phyloP scores from a whole-genome alignment of 2,113 vertebrate genomes.

The Ceratotherium simum region DNA sequence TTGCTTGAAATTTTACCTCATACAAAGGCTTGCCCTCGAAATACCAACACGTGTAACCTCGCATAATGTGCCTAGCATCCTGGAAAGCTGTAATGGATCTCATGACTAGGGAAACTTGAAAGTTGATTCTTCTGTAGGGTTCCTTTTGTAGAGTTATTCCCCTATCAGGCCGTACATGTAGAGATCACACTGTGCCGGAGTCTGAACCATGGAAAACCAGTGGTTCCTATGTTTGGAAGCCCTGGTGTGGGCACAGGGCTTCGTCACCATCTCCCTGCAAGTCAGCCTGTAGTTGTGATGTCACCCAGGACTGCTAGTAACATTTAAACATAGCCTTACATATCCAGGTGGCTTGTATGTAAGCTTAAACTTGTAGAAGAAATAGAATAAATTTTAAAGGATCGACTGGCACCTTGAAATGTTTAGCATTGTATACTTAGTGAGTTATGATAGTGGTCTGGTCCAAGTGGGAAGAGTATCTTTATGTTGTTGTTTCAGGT shows the following conservation, averaged over 20 bases:
- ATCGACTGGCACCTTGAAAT: not conserved
- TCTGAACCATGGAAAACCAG: not conserved
- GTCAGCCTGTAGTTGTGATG: not conserved
- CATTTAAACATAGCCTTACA: not conserved
- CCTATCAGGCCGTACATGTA: fast-evolving
- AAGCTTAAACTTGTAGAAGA: not conserved
- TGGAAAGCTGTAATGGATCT: not conserved
- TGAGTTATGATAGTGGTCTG: not conserved
- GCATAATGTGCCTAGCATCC: not conserved
- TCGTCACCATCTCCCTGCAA: too few relatives aligned
- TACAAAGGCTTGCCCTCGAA: fast-evolving
- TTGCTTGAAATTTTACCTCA: not conserved
- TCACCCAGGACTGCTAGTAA: not conserved
- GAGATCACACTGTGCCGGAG: not conserved
- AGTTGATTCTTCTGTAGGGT: not conserved
- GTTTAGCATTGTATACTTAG: not conserved
- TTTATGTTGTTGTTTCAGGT: not conserved
- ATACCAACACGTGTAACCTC: not conserved
- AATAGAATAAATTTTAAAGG: not conserved
- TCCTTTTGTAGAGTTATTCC: not conserved
- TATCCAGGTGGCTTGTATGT: not conserved
- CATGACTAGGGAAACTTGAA: not conserved
- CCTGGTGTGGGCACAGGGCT: not conserved
- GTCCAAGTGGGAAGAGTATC: not conserved
- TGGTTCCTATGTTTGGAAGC: not conserved